A percentile compares a stretch with the other conserved stretches of the same genome.
Conservation (phyloP, 2,888 invertebrate genomes). For the Sthenelais limicola region DNA sequence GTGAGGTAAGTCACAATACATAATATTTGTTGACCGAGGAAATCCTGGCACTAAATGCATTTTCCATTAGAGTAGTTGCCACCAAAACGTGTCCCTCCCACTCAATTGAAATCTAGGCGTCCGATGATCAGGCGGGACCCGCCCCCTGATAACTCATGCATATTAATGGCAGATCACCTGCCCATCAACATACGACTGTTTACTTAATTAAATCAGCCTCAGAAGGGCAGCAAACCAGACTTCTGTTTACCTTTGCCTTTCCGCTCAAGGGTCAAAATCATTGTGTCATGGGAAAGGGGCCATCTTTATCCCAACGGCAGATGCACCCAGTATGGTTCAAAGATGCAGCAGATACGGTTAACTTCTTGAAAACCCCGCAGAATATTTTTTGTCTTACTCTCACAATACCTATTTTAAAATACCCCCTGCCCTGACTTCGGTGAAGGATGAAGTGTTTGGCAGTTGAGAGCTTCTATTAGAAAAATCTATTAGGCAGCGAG, state of each 20-base stretch:
- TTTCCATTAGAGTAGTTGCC: constrained; percentile 13
- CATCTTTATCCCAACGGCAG: no score
- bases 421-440: not conserved
- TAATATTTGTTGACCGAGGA: constrained; percentile 18
- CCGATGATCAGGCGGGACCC: not conserved
- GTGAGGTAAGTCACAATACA: no score
- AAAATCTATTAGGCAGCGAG: no score
- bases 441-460: not conserved
- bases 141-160: constrained; percentile 13
- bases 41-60: constrained; percentile 3
- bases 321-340: no score
- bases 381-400: no score
- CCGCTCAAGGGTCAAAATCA: constrained; percentile 4
- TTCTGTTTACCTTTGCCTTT: constrained; percentile 18
- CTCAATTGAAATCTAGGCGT: not conserved
- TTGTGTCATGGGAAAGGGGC: no score
- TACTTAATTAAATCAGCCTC: constrained; percentile 25
- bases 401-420: no score
- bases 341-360: no score
- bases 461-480: no score
- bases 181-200: constrained; percentile 19
- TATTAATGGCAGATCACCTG: constrained; percentile 36
- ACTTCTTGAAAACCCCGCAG: no score
- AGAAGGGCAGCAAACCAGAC: not conserved
- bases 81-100: constrained; percentile 7